Conservation (phyloP, 2,888 invertebrate species). For the Parnassius glacialis region DNA sequence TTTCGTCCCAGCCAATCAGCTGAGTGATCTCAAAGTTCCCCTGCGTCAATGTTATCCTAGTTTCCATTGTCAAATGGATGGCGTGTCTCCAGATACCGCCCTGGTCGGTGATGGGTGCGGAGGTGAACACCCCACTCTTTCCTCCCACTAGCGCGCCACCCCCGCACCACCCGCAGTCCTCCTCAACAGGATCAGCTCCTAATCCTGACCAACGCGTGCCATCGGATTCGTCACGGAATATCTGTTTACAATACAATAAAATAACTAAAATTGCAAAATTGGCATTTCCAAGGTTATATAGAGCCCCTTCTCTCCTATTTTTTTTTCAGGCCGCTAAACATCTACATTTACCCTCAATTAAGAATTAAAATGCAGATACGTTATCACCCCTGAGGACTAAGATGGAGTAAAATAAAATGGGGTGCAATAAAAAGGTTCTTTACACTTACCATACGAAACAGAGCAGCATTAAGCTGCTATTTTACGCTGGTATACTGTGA, state of each 20-base stretch:
- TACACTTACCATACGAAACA: too few relatives aligned
- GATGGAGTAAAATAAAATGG: too few relatives aligned
- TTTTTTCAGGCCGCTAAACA: too few relatives aligned
- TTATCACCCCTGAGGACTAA: too few relatives aligned
- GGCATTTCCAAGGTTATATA: neutral
- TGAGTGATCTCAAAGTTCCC: constrained; percentile 88
- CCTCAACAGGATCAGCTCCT: constrained; percentile 64
- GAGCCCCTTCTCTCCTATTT: neutral
- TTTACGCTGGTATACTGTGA: too few relatives aligned
- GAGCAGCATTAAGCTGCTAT: too few relatives aligned
- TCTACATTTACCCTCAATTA: too few relatives aligned
- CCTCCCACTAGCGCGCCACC: constrained; percentile 63
- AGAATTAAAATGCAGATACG: too few relatives aligned
- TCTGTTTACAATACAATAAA: constrained; percentile 39
- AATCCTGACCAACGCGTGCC: constrained; percentile 73
- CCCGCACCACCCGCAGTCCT: constrained; percentile 74
- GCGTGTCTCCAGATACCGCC: constrained; percentile 75
- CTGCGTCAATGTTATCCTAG: constrained; percentile 82
- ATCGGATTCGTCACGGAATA: constrained; percentile 67
- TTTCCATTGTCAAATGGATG: constrained; percentile 48
- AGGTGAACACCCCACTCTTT: constrained; percentile 58
- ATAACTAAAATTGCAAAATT: neutral
- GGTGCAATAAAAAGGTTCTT: too few relatives aligned
- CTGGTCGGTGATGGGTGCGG: constrained; percentile 75
- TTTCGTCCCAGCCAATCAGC: constrained; percentile 89